phyloP scores from a whole-genome alignment of 2,113 vertebrate genomes.

The Lucifuga dentata region DNA sequence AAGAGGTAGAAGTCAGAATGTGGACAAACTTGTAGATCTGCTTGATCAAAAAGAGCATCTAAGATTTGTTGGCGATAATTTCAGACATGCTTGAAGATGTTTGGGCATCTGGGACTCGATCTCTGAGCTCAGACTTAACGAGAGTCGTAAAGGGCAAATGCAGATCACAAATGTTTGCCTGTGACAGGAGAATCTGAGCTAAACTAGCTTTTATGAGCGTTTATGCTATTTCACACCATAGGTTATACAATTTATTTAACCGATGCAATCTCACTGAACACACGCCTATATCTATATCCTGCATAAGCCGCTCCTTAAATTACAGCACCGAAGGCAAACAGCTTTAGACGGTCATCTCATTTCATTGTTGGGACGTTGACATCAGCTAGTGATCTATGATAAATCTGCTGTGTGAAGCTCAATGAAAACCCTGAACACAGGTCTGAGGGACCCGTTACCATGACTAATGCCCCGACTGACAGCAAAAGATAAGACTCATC shows the following conservation, averaged over 20 bases:
- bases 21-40: too few species aligned
- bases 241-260: constrained; percentile 1
- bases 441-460: constrained; percentile 94
- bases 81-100: too few species aligned
- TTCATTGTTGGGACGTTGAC: constrained; percentile 64
- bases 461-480: constrained; percentile 98
- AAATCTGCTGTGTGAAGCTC: constrained; percentile 97
- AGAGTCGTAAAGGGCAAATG: too few species aligned
- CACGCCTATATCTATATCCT: constrained; percentile 17
- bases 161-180: too few species aligned
- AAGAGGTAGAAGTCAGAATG: too few species aligned
- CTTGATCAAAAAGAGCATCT: too few species aligned
- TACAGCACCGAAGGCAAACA: constrained; percentile 47
- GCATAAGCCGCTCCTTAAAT: constrained; percentile 46
- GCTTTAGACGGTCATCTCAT: constrained; percentile 69
- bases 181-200: too few species aligned
- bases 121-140: too few species aligned
- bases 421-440: constrained; percentile 93
- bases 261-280: constrained; percentile 15
- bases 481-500: constrained; percentile 99
- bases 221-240: background rate
- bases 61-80: too few species aligned
- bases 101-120: too few species aligned
- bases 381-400: constrained; percentile 88
- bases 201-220: too few species aligned